These are phyloP conservation scores for Endotricha flammealis DNA, from an alignment of 2,888 invertebrate species.

Conservation along the genomic window DNA sequence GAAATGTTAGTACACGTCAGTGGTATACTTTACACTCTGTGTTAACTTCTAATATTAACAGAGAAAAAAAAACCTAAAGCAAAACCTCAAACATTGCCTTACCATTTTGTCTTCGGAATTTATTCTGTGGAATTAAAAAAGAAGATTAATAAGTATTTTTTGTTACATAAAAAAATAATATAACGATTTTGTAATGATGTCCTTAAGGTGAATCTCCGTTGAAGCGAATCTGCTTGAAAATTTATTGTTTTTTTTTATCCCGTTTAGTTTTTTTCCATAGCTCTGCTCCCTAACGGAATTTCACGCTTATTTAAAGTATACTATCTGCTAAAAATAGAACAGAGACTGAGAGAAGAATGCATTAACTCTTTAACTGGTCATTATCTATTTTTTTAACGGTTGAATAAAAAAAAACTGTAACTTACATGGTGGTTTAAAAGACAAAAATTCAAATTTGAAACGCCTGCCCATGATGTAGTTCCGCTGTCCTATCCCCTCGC, in stretches of 20 bases:
- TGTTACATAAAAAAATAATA: too few species aligned
- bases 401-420: constrained; percentile 15
- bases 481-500: constrained; percentile 32
- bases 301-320: too few species aligned
- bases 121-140: constrained; percentile 25
- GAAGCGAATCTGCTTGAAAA: too few species aligned
- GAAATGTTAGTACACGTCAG: constrained; percentile 38
- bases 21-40: constrained; percentile 37
- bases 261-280: too few species aligned
- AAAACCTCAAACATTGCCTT: constrained; percentile 26
- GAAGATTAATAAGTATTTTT: constrained; percentile 6
- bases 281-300: too few species aligned
- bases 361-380: too few species aligned
- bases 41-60: constrained; percentile 37
- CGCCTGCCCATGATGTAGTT: constrained; percentile 17
- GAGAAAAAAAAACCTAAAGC: constrained; percentile 24
- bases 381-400: too few species aligned
- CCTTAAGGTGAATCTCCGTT: too few species aligned
- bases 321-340: too few species aligned
- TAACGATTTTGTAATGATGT: too few species aligned
- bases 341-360: too few species aligned
- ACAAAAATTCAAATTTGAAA: constrained; percentile 14
- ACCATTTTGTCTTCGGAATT: constrained; percentile 26
- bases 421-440: constrained; percentile 35
- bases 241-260: too few species aligned